Evolutionary conservation across 2,888 invertebrate genomes (phyloP), one percentile per base, ranked within the genome.

Genomic region (Pammene fasciana): DNA sequence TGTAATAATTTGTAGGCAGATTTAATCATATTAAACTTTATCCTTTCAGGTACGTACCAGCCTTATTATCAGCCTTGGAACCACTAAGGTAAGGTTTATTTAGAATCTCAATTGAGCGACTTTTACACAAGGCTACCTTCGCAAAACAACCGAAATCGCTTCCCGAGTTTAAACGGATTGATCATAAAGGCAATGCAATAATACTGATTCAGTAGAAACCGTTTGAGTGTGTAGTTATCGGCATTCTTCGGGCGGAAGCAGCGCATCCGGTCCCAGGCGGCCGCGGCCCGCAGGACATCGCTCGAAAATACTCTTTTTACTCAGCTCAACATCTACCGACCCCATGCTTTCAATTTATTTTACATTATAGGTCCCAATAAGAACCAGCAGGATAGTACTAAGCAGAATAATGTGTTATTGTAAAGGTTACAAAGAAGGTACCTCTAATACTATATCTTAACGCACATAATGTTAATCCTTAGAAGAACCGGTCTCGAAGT

Each of bases 281-380:
- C 80, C 82, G 82, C 72, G 74, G 38, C 84, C 87, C 85, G 79
- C 83, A 82, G 86, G 84, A 84, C 82, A 84, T 78, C 76, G 74
- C 79, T 80, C 78, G 79, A 86, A 86, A 87, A 83, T 81, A 85
- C 78, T 83, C 80, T 79, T 76, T 77, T 75, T 70, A 71, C 78
- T 80, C 78, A 76, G 76, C 80, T 79, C 81, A 78, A 85, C 85
- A 88, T 86, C 84, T 84, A 86, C 86, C n/a, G n/a, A n/a, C n/a
- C n/a, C n/a, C n/a, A n/a, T n/a, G n/a, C n/a, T n/a, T n/a, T n/a
- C n/a, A n/a, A n/a, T 84, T 26, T 26, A 26, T 26, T 26, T 26
- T 26, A 26, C 26, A 26, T 26, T 26, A 26, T 26, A 26, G 26
- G 26, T 26, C 26, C 26, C 26, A 38, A 38, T 38, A 9, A 38